A percentile compares a stretch with the other conserved stretches of the same genome.
Evolutionary conservation across 2,797 vertebrate genomes (phyloP).

Genomic region (Sebastolobus altivelis): DNA sequence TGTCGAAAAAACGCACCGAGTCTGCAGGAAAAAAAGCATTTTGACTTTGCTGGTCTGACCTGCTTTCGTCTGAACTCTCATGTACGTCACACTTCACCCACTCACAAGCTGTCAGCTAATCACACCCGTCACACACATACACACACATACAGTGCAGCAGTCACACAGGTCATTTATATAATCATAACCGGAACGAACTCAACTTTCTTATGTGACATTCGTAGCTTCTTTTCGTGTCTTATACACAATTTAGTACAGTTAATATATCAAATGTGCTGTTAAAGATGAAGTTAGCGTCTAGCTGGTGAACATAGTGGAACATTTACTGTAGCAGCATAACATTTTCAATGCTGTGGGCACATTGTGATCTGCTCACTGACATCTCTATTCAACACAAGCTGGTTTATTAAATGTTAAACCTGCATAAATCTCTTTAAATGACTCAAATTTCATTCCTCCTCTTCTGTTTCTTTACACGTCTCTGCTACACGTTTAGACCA

Average conservation of each 20-base stretch:
- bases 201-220: neutral
- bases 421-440: neutral
- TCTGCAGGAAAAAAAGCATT: slow-evolving; percentile 61
- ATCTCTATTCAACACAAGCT: neutral
- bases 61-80: slow-evolving; percentile 33
- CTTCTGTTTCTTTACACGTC: neutral
- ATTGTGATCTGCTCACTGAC: neutral
- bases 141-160: neutral
- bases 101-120: slow-evolving; percentile 41
- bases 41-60: slow-evolving; percentile 53
- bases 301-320: neutral
- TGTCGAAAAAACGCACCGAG: slow-evolving; percentile 61
- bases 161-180: slow-evolving; percentile 47
- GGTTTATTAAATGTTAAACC: neutral
- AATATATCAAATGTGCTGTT: neutral
- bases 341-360: neutral
- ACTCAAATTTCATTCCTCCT: neutral
- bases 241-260: neutral
- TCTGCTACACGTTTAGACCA: neutral
- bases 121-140: neutral
- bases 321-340: neutral
- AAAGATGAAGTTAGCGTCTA: neutral
- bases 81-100: slow-evolving; percentile 35
- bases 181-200: slow-evolving; percentile 19
- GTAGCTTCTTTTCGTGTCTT: neutral